These are phyloP conservation scores for Ormyrus labotus DNA, from an alignment of 2,888 invertebrate species.

Conservation along the genomic window DNA sequence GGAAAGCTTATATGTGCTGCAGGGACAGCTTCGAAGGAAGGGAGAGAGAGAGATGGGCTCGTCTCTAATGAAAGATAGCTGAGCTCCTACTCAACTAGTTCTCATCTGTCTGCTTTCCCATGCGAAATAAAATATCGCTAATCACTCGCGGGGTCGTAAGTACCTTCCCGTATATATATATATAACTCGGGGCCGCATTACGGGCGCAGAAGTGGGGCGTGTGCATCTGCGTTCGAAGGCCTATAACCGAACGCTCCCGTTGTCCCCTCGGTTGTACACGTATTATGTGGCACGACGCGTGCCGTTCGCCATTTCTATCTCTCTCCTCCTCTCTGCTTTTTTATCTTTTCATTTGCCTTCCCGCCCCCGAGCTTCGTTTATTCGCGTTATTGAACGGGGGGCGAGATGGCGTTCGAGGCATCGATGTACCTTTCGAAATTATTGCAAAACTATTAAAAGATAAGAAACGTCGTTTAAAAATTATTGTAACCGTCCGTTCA, in stretches of 20 bases:
- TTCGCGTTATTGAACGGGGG: not conserved
- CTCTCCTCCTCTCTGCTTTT: not conserved
- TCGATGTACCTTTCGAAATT: no score
- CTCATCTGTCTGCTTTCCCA: conserved; percentile 76
- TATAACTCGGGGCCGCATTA: not conserved
- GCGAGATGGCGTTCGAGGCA: no score
- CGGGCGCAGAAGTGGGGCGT: conserved; percentile 53
- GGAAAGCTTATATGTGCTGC: conserved; percentile 48
- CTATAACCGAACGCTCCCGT: conserved; percentile 23
- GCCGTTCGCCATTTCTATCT: conserved; percentile 46
- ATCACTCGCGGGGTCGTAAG: conserved; percentile 73
- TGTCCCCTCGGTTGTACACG: conserved; percentile 40
- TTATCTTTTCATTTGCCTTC: conserved; percentile 1
- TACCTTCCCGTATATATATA: conserved; percentile 31
- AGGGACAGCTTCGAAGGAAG: conserved; percentile 58
- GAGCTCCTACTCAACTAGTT: conserved; percentile 75
- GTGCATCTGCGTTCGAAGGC: conserved; percentile 63
- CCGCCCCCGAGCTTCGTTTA: not conserved
- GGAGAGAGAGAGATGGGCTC: conserved; percentile 57
- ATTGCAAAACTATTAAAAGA: no score
- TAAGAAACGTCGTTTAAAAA: no score
- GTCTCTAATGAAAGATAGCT: conserved; percentile 72
- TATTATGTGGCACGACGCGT: conserved; percentile 27
- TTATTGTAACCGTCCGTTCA: no score
- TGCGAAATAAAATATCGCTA: conserved; percentile 76